These are phyloP conservation scores for Vespertilio murinus DNA, from an alignment of 2,797 vertebrate genomes.

Conservation along the genomic window DNA sequence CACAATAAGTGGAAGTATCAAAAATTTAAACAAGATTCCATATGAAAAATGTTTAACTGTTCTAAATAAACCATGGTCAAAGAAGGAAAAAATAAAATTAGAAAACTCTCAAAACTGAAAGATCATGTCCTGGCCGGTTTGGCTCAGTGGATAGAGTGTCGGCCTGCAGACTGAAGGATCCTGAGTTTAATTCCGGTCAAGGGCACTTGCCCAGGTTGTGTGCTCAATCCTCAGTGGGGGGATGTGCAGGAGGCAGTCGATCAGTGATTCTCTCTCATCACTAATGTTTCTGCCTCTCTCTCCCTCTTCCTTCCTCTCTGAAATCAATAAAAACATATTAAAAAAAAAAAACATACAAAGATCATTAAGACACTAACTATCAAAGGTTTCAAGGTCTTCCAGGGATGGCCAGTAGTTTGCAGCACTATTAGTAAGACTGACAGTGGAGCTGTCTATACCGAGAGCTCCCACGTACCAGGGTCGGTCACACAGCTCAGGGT, in stretches of 20 bases:
- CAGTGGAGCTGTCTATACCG: accelerated
- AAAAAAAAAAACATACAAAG: neutral
- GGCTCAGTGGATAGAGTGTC: too few species aligned
- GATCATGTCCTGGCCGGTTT: neutral
- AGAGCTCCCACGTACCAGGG: slow-evolving; percentile 87
- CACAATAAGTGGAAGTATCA: neutral
- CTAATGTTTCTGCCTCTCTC: too few species aligned
- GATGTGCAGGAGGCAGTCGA: too few species aligned
- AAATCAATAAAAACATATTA: too few species aligned
- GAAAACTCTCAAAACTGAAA: neutral
- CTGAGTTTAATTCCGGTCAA: too few species aligned
- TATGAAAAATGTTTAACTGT: neutral
- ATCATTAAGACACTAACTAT: neutral
- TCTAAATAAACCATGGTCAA: slow-evolving; percentile 1
- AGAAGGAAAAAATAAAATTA: neutral
- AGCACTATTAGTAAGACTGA: neutral
- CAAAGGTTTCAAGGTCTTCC: neutral
- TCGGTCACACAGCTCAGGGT: slow-evolving; percentile 89
- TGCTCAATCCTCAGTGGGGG: too few species aligned
- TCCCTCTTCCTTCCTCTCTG: too few species aligned
- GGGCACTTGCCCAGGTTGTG: too few species aligned
- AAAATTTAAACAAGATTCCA: neutral
- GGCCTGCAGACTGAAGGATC: too few species aligned
- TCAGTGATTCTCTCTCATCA: too few species aligned
- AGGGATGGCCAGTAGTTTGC: neutral